A percentile compares a stretch with the other conserved stretches of the same genome.
Conservation (phyloP, 2,888 invertebrate species). For the Calliscelio sp. region DNA sequence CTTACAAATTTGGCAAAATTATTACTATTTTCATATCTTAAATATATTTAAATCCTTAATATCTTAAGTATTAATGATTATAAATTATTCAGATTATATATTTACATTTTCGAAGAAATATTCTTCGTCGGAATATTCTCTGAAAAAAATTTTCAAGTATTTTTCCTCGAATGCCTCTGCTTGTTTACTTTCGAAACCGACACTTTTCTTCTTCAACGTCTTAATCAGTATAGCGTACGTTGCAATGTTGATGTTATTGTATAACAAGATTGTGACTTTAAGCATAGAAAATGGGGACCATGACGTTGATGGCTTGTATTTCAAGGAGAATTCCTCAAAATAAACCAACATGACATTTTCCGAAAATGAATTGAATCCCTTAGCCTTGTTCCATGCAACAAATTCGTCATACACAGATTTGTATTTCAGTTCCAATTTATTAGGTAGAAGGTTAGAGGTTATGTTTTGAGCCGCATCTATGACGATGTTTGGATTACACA, state of each 20-base stretch:
- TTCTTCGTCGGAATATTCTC: background rate
- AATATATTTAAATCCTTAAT: too few relatives aligned
- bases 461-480: background rate
- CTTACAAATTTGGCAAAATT: too few relatives aligned
- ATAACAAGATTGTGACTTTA: background rate
- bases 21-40: too few relatives aligned
- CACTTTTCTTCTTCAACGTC: constrained; percentile 8
- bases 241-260: background rate
- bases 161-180: background rate
- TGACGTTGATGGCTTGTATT: background rate
- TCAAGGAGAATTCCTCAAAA: background rate
- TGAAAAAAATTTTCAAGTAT: constrained; percentile 11
- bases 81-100: background rate
- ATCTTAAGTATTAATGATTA: too few relatives aligned
- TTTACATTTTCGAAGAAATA: background rate
- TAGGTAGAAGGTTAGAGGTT: background rate
- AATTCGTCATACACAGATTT: background rate
- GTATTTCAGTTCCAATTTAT: background rate
- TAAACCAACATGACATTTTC: background rate
- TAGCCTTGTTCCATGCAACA: background rate
- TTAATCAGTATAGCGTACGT: constrained; percentile 3
- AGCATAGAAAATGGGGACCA: background rate
- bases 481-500: too few relatives aligned
- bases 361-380: constrained; percentile 1
- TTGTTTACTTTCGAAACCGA: background rate